Conservation (phyloP, 2,113 vertebrate genomes). For the Upupa epops region DNA sequence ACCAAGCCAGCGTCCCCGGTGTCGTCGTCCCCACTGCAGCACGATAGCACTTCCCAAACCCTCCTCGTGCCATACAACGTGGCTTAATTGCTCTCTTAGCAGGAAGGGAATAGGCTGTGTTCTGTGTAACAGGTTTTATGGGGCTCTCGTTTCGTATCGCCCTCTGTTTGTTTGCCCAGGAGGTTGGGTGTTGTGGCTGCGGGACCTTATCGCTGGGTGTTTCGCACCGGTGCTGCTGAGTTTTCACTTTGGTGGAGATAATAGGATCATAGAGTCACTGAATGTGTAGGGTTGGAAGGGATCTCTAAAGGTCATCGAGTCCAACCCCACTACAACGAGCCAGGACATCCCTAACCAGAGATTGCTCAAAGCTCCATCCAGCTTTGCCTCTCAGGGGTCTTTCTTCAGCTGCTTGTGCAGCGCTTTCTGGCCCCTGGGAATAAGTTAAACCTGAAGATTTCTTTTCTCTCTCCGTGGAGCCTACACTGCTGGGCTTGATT, state of each 20-base stretch:
- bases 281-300: too few relatives aligned
- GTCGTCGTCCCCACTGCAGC: not conserved
- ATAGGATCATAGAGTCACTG: not conserved
- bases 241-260: not conserved
- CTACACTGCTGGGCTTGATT: too few relatives aligned
- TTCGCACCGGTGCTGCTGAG: not conserved
- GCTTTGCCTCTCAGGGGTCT: not conserved
- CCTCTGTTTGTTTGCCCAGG: constrained; percentile 42
- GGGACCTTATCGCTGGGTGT: not conserved
- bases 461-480: not conserved
- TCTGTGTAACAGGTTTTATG: constrained; percentile 34
- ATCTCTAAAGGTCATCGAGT: too few relatives aligned
- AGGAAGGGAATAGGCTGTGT: constrained; percentile 46
- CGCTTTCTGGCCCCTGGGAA: not conserved
- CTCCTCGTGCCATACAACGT: not conserved
- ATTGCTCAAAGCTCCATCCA: too few relatives aligned
- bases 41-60: constrained; percentile 25
- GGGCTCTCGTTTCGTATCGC: constrained; percentile 45
- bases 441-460: not conserved
- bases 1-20: constrained; percentile 15
- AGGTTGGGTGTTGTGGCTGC: not conserved
- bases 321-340: not conserved
- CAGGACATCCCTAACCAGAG: too few relatives aligned
- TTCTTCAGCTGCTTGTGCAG: not conserved
- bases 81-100: constrained; percentile 32